Base-by-base conservation (phyloP, 1,140 invertebrate species). In the Drosophila pandora region DNA sequence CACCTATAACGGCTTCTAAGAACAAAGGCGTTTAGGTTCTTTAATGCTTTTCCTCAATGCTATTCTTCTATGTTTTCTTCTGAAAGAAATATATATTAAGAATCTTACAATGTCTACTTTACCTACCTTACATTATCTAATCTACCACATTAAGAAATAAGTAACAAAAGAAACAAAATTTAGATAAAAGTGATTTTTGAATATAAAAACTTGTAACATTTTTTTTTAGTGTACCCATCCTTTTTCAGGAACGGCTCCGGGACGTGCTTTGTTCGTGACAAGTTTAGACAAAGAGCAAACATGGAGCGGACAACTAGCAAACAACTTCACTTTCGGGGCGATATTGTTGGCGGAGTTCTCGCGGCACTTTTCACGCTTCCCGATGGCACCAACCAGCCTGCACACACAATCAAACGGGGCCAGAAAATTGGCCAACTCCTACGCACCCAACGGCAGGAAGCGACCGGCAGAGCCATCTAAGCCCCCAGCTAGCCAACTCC, bases 221-320 rank as follows among this genome's bases (percentile, higher is more conserved):
- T 64, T 64, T 23, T 45, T 2, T 12, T 10, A 64, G 47, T 67
- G 47, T 7, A 0, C 10, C 10, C 34, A 37, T n/a, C 17, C 22
- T 23, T 64, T 43, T 25, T 6, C 34, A n/a, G 60, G 34, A 64
- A 34, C 25, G n/a, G 58, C 1, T 67, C 13, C 59, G 39, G 63
- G 47, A 28, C 49, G 17, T 52, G 32, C 52, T 69, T 50, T 67
- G 62, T 74, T 75, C 72, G 76, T 84, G 75, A 88, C 82, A 85
- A 87, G 83, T 58, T 78, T 61, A 85, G 75, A 79, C 70, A 79
- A 69, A 81, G 54, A 74, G 55, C 70, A 87, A 87, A 88, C 81
- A 87, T 57, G 52, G 53, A 50, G 34, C 45, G 30, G 23, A 74
- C 71, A 75, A 74, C 71, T 75, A 39, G 52, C 53, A 54, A 73